Percentiles rank a stretch among this genome's conserved stretches.
Conservation (phyloP, 53 echinoderm and acorn worm genomes). For the Henricia sp. region DNA sequence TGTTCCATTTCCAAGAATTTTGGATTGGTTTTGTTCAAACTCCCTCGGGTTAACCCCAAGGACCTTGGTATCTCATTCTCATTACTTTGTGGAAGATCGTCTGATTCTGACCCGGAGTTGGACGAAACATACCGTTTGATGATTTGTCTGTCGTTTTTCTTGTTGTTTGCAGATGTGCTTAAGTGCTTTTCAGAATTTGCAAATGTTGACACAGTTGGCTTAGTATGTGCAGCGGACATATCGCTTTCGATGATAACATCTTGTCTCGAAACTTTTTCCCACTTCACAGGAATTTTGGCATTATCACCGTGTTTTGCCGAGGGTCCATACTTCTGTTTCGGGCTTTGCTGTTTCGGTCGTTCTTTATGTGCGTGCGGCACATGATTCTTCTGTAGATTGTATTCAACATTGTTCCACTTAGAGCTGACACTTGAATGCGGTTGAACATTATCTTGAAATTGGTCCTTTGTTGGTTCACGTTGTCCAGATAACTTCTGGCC, state of each 20-base stretch:
- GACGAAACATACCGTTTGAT: not conserved
- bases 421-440: not conserved
- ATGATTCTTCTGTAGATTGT: not conserved
- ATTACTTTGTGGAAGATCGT: slow-evolving; percentile 1
- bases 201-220: not conserved
- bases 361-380: not conserved
- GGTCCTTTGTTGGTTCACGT: not conserved
- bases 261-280: slow-evolving; percentile 3
- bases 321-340: not conserved
- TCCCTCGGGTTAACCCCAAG: slow-evolving; percentile 14
- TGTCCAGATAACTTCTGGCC: not conserved
- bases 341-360: not conserved
- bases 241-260: not conserved
- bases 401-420: not conserved
- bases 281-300: not conserved
- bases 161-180: not conserved
- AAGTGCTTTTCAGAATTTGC: not conserved
- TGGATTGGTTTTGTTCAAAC: not conserved
- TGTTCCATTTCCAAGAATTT: slow-evolving; percentile 43
- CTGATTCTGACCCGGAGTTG: not conserved
- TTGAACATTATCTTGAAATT: not conserved
- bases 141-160: not conserved
- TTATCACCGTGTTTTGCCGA: not conserved
- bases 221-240: not conserved
- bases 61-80: slow-evolving; percentile 19